Evolutionary conservation across 2,113 vertebrate species (phyloP).

Genomic region (Guaruba guarouba): DNA sequence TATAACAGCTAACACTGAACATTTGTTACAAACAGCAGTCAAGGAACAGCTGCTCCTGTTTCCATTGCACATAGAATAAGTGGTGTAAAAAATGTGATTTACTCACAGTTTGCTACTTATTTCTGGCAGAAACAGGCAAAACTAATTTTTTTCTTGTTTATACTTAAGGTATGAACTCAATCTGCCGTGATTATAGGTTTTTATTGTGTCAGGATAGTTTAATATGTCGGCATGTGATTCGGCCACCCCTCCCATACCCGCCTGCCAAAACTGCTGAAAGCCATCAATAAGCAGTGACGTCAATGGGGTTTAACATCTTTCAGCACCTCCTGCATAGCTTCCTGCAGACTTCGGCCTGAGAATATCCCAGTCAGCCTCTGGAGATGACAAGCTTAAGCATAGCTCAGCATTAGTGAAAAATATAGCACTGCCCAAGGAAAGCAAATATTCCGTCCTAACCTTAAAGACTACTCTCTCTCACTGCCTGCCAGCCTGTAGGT

Average conservation of each 20-base stretch:
- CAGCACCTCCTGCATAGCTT: background rate
- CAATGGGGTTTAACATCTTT: background rate
- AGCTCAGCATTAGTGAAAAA: background rate
- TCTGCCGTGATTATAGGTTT: slow-evolving; percentile 36
- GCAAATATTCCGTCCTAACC: background rate
- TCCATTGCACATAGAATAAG: background rate
- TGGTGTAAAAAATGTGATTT: slow-evolving; percentile 23
- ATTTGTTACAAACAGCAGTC: slow-evolving; percentile 4
- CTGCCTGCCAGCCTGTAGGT: background rate
- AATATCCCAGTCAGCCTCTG: slow-evolving; percentile 26
- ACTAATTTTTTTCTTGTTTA: slow-evolving; percentile 29
- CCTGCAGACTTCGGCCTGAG: background rate
- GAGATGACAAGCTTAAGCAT: slow-evolving; percentile 41
- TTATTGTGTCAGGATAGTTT: slow-evolving; percentile 44
- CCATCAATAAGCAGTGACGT: background rate
- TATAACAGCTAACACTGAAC: background rate
- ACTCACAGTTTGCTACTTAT: slow-evolving; percentile 34
- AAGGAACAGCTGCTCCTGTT: slow-evolving; percentile 44
- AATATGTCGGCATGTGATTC: background rate
- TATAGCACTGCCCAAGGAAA: background rate
- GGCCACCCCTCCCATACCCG: background rate
- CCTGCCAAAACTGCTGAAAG: background rate
- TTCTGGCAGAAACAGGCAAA: slow-evolving; percentile 60
- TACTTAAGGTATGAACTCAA: slow-evolving; percentile 39
- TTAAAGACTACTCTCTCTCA: background rate